A percentile compares a stretch with the other conserved stretches of the same genome.
phyloP scores from a whole-genome alignment of 2,113 vertebrate species.

The Salvelinus alpinus region DNA sequence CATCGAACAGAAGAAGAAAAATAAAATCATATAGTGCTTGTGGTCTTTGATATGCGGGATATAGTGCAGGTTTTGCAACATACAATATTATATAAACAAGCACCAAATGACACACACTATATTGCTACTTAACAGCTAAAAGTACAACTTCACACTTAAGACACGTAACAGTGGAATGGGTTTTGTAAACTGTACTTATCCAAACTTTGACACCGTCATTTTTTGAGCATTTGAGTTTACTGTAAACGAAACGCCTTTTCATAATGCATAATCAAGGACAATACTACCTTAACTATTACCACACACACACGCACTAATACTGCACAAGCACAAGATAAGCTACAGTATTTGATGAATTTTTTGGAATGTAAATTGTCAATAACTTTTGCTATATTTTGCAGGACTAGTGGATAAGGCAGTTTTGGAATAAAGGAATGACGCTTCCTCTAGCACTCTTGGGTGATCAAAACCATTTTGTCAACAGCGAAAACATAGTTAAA shows the following conservation, averaged over 20 bases:
- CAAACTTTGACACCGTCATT: conserved; percentile 13
- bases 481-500: not conserved
- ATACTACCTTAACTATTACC: conserved; percentile 58
- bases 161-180: conserved; percentile 31
- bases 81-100: conserved; percentile 52
- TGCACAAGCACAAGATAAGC: conserved; percentile 38
- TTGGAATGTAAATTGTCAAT: not conserved
- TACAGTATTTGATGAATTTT: conserved; percentile 28
- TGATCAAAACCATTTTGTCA: not conserved
- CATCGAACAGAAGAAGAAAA: conserved; percentile 52
- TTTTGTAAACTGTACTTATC: conserved; percentile 12
- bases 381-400: not conserved
- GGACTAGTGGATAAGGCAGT: not conserved
- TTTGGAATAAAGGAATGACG: not conserved
- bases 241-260: conserved; percentile 20
- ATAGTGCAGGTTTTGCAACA: conserved; percentile 69
- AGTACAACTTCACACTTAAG: conserved; percentile 22
- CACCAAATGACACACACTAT: conserved; percentile 58
- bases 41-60: conserved; percentile 60
- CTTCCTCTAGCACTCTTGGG: not conserved
- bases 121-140: conserved; percentile 41
- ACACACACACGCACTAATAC: conserved; percentile 45
- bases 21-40: conserved; percentile 50
- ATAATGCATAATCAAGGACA: conserved; percentile 51
- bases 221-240: not conserved